Evolutionary conservation across 2,113 vertebrate genomes (phyloP).

Genomic region (Macroglossus sobrinus): DNA sequence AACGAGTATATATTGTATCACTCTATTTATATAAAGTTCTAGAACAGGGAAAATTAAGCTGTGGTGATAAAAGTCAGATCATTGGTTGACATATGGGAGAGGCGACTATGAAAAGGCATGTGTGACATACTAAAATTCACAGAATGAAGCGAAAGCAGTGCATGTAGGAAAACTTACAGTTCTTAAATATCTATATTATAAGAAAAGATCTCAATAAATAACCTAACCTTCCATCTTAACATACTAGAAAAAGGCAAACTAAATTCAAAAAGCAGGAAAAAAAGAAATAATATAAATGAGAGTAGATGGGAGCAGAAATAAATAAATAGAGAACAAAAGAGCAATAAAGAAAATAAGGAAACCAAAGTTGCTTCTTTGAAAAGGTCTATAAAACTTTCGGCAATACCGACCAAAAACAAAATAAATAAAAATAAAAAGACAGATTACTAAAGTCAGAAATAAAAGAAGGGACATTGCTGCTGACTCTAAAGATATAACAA

Average conservation of each 20-base stretch:
- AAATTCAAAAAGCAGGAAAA: background rate
- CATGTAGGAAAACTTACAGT: background rate
- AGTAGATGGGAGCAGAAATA: background rate
- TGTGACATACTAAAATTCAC: background rate
- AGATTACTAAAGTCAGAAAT: constrained; percentile 16
- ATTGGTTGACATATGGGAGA: background rate
- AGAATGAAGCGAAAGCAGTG: background rate
- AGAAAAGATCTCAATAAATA: background rate
- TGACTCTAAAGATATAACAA: background rate
- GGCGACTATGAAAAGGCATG: background rate
- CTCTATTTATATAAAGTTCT: background rate
- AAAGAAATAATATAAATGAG: background rate
- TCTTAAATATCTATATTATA: background rate
- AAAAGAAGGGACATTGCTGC: background rate
- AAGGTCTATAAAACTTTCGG: background rate
- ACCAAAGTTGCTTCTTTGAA: background rate
- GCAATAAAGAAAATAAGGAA: background rate
- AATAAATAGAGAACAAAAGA: background rate
- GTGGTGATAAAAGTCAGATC: background rate
- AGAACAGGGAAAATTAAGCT: background rate
- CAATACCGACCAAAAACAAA: background rate
- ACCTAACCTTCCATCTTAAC: background rate
- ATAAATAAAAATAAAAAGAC: too few species aligned
- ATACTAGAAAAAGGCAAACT: background rate
- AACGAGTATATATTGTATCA: background rate